Evolutionary conservation across 1,140 invertebrate genomes (phyloP), one percentile per base, ranked within the genome.

Genomic region (Sesamia nonagrioides): DNA sequence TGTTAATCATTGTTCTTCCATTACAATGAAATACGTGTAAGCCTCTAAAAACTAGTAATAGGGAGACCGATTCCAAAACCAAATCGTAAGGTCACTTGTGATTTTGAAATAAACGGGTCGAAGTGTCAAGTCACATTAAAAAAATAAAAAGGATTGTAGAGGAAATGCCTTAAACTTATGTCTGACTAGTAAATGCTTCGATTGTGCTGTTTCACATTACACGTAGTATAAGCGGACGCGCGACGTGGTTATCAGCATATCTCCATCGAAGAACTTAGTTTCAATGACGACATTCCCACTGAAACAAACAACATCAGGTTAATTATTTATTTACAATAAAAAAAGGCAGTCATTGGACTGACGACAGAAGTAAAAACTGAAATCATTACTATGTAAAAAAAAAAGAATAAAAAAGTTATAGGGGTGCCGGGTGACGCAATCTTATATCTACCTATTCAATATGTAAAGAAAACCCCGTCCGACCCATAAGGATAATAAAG

Each of bases 271-370:
- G 95, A 99, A 99, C 94, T 98, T 98, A 11, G 99, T 99, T 96
- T 99, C 99, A 87, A 99, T 99, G 6, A 99, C 97, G 68, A 99
- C 98, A 95, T 99, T 99, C 4, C 99, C 99, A 96, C 98, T 99
- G 96, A 80, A 97, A 97, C 61, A 75, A 92, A 86, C 83, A 37
- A 72, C 73, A 82, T 78, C 73, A 60, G 56, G 56, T 75, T 54
- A 52, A 35, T 52, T 85, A 84, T 78, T 33, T 54, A 21, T n/a
- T 50, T 40, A 73, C 58, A 35, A 74, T n/a, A 45, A 37, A 50
- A 52, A 74, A n/a, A 21, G 27, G 52, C 6, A 37, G 3, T 7
- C 7, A 3, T 37, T 3, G 7, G 37, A 37, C 3, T 7, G 37
- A 37, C 37, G 7, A 37, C 3, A 37, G 7, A 37, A 5, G 37